These are phyloP conservation scores for Bubalus kerabau DNA, from an alignment of 2,113 vertebrate species.

Conservation along the genomic window DNA sequence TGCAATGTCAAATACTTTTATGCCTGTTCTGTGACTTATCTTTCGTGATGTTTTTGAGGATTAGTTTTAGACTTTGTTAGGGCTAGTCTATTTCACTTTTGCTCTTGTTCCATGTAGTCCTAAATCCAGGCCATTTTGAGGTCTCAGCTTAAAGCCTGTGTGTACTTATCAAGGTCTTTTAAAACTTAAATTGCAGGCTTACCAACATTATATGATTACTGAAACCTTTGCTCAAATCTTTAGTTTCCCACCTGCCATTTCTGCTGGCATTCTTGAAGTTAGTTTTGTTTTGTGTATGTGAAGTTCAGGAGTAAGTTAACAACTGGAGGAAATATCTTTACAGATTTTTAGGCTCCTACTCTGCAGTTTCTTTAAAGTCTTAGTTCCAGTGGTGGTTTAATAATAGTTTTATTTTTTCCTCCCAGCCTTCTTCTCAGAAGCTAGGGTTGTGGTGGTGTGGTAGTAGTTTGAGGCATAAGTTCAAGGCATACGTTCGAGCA, in stretches of 20 bases:
- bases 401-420: neutral
- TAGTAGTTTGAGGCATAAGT: neutral
- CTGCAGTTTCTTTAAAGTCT: neutral
- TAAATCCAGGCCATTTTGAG: neutral
- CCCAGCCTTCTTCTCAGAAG: neutral
- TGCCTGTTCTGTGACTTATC: neutral
- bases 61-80: neutral
- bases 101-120: neutral
- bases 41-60: neutral
- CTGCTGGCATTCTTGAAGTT: neutral
- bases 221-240: neutral
- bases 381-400: neutral
- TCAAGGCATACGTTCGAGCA: neutral
- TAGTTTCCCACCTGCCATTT: conserved; percentile 1
- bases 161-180: neutral
- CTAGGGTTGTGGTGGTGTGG: neutral
- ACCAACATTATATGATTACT: neutral
- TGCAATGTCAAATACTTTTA: neutral
- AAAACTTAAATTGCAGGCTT: neutral
- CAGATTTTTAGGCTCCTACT: neutral
- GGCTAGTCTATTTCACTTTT: neutral
- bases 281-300: neutral
- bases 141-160: neutral
- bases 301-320: neutral
- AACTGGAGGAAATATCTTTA: neutral